A percentile compares a stretch with the other conserved stretches of the same genome.
Evolutionary conservation across 2,888 invertebrate species (phyloP).

Genomic region (Nomada goodeniana): DNA sequence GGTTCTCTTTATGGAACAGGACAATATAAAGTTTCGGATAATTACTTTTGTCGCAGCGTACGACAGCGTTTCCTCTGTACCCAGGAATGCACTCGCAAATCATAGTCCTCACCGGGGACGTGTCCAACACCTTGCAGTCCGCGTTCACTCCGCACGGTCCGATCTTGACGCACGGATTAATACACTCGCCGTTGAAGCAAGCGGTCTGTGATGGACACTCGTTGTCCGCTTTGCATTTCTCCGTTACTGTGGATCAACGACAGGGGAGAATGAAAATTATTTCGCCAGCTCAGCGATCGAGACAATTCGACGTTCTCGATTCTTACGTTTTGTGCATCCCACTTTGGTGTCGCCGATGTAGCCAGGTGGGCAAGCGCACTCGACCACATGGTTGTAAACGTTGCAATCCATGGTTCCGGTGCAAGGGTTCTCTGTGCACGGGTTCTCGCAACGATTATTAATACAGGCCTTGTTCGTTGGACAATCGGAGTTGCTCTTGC

Average conservation of each 20-base stretch:
- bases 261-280: background rate
- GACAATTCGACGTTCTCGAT: background rate
- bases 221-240: slow-evolving; percentile 90
- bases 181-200: slow-evolving; percentile 92
- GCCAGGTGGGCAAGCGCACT: slow-evolving; percentile 93
- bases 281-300: background rate
- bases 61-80: slow-evolving; percentile 94
- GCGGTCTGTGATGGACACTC: slow-evolving; percentile 94
- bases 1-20: background rate
- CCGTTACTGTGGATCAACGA: slow-evolving; percentile 41
- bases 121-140: slow-evolving; percentile 91
- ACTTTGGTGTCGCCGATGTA: slow-evolving; percentile 88
- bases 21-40: slow-evolving; percentile 62
- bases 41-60: slow-evolving; percentile 92
- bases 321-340: slow-evolving; percentile 86
- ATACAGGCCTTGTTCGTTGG: slow-evolving; percentile 92
- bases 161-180: slow-evolving; percentile 92
- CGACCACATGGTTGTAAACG: slow-evolving; percentile 90
- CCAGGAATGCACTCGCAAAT: slow-evolving; percentile 94
- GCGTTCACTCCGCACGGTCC: slow-evolving; percentile 93
- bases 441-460: slow-evolving; percentile 91
- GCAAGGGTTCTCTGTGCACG: slow-evolving; percentile 90
- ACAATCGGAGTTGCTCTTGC: slow-evolving; percentile 92
- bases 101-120: slow-evolving; percentile 94
- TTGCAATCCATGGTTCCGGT: slow-evolving; percentile 90